Conservation (phyloP, 2,113 vertebrate species). For the Bubo bubo region DNA sequence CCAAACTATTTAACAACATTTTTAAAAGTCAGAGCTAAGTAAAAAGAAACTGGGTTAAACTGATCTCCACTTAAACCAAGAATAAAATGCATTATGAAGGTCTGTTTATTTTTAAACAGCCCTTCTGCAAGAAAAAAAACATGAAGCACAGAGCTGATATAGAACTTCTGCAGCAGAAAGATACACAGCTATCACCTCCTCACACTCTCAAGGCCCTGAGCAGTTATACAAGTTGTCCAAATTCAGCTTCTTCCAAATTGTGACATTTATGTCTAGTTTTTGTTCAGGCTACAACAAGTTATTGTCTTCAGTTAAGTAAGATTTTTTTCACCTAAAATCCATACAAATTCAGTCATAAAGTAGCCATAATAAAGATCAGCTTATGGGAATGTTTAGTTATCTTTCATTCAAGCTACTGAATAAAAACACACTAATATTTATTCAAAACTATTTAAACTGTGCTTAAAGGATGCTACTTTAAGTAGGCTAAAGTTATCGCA, state of each 20-base stretch:
- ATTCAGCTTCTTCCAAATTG: not conserved
- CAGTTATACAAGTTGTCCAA: not conserved
- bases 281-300: not conserved
- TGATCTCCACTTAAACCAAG: not conserved
- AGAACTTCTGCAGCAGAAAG: not conserved
- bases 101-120: not conserved
- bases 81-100: not conserved
- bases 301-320: not conserved
- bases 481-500: not conserved
- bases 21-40: not conserved
- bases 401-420: not conserved
- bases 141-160: not conserved
- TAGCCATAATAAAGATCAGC: not conserved
- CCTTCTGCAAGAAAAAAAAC: not conserved
- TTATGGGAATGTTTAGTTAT: not conserved
- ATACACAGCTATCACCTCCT: constrained; percentile 1
- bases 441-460: not conserved
- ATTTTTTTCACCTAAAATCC: not conserved
- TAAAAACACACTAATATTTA: not conserved
- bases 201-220: not conserved
- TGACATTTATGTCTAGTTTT: not conserved
- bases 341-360: not conserved
- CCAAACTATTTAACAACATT: not conserved
- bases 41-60: not conserved
- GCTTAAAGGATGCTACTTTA: not conserved